phyloP scores from a whole-genome alignment of 2,888 invertebrate species.

The Brachyopa scutellaris region DNA sequence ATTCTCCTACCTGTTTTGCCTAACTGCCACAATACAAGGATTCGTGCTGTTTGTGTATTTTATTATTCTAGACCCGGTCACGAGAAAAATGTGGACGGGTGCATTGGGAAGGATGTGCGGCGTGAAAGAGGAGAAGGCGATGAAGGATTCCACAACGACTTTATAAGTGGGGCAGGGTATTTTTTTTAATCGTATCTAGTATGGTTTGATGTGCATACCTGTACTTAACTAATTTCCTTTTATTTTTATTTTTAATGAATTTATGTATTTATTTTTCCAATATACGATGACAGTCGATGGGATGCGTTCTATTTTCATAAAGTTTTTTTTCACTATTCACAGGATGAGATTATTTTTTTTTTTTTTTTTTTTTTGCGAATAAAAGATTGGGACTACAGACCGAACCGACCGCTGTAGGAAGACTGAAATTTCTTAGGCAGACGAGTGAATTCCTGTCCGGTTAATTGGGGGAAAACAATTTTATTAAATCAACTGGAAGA shows the following conservation, averaged over 20 bases:
- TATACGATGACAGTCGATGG: conserved; percentile 34
- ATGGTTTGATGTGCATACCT: conserved; percentile 41
- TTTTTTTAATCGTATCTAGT: not conserved
- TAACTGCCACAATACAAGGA: conserved; percentile 85
- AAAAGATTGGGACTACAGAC: conserved; percentile 11
- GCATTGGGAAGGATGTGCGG: conserved; percentile 61
- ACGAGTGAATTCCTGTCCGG: not conserved
- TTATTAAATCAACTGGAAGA: conserved; percentile 59
- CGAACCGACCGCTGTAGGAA: conserved; percentile 52
- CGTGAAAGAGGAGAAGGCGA: conserved; percentile 53
- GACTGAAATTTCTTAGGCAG: conserved; percentile 36
- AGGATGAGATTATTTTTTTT: not conserved
- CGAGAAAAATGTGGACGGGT: conserved; percentile 83
- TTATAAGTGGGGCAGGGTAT: conserved; percentile 5
- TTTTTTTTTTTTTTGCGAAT: conserved; percentile 10
- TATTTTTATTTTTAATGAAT: conserved; percentile 30
- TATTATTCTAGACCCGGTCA: conserved; percentile 83
- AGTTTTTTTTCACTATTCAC: conserved; percentile 20
- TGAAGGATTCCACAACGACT: conserved; percentile 68
- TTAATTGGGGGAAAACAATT: conserved; percentile 16
- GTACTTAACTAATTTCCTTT: conserved; percentile 47
- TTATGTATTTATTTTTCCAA: conserved; percentile 61
- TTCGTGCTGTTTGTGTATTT: conserved; percentile 86
- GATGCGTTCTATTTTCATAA: not conserved
- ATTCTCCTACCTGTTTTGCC: conserved; percentile 85